A percentile compares a stretch with the other conserved stretches of the same genome.
phyloP scores from a whole-genome alignment of 2,888 invertebrate species.

The Tipula unca region DNA sequence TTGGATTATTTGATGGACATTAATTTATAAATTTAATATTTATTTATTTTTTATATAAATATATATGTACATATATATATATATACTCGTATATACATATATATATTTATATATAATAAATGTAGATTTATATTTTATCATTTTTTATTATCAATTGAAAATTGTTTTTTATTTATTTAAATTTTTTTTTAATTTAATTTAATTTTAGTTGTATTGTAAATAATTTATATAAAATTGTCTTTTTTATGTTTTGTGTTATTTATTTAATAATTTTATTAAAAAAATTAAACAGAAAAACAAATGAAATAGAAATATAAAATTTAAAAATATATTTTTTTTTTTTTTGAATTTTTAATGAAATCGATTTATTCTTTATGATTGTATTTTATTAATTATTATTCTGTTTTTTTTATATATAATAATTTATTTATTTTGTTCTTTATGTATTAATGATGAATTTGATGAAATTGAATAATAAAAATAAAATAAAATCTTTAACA shows the following conservation, averaged over 20 bases:
- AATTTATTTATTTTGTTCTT: neutral
- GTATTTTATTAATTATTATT: neutral
- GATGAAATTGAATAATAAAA: neutral
- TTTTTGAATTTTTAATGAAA: neutral
- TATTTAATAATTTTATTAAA: too few species aligned
- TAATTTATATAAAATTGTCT: neutral
- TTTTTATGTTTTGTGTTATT: neutral
- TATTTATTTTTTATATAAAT: too few species aligned
- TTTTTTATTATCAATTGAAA: conserved; percentile 8
- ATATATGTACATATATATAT: too few species aligned
- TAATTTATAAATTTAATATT: neutral
- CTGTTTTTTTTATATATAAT: neutral
- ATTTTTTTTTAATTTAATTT: neutral
- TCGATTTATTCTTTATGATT: neutral
- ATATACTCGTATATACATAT: too few species aligned
- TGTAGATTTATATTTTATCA: neutral
- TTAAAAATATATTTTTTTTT: neutral
- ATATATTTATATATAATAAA: neutral
- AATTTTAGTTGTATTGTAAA: neutral
- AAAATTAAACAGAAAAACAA: neutral
- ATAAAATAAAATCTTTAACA: neutral
- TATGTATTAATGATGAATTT: neutral
- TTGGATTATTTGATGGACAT: neutral
- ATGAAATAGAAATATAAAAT: neutral
- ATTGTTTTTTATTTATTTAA: conserved; percentile 1